Evolutionary conservation across 1,140 invertebrate genomes (phyloP).

Genomic region (Calosoma granatense): DNA sequence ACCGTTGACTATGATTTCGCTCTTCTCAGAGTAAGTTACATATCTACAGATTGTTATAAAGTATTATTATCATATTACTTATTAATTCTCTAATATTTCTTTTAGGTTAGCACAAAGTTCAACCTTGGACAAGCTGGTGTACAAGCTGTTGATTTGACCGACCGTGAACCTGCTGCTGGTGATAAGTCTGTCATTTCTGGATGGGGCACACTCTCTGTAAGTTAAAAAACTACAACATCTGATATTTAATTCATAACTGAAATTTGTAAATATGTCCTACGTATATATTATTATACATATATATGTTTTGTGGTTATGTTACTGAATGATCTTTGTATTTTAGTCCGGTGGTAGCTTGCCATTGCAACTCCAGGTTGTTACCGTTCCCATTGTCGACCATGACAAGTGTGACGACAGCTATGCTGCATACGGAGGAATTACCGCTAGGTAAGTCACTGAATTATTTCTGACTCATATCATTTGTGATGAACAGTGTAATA

Average conservation of each 20-base stretch:
- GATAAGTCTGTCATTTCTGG: constrained; percentile 39
- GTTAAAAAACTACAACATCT: too few species aligned
- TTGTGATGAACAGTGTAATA: not conserved
- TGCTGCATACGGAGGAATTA: constrained; percentile 11
- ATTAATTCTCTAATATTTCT: not conserved
- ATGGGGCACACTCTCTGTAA: constrained; percentile 36
- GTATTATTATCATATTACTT: not conserved
- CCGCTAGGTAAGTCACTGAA: constrained; percentile 10
- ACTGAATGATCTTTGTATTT: not conserved
- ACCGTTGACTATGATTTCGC: constrained; percentile 38
- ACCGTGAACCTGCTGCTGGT: not conserved
- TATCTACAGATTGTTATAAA: too few species aligned
- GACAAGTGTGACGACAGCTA: constrained; percentile 24
- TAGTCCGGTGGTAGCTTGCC: constrained; percentile 10
- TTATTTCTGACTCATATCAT: not conserved
- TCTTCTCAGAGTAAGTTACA: not conserved
- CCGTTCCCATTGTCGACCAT: constrained; percentile 27
- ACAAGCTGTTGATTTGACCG: not conserved
- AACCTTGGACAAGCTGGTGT: constrained; percentile 8
- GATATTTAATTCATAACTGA: too few species aligned
- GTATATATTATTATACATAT: not conserved
- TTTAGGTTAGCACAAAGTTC: not conserved
- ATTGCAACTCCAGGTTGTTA: constrained; percentile 24
- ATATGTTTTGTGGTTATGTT: too few species aligned
- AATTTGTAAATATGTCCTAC: not conserved